Base-by-base conservation (phyloP, 2,113 vertebrate genomes). In the Dascyllus trimaculatus region DNA sequence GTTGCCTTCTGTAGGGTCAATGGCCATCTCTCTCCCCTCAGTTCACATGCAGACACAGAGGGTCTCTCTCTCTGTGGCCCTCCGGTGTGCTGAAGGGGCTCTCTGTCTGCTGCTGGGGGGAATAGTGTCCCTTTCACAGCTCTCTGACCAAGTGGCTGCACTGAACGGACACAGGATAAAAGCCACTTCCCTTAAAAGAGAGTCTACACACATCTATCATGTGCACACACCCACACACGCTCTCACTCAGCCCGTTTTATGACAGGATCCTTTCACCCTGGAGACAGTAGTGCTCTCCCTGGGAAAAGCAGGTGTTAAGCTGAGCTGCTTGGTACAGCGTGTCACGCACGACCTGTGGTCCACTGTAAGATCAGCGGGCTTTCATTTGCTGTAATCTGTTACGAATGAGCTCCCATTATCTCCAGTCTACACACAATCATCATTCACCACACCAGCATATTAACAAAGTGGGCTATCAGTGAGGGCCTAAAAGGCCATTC, bases 121-220 rank as follows among this genome's bases (percentile, higher is more conserved):
- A 90, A 93, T 91, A 93, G 91, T 89, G 87, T 92, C 91, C 64
- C 91, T 92, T 93, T 93, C 91, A 93, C 80, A 26, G 69, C 82
- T 80, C 80, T 63, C 62, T 38, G 52, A 86, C 82, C 84, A 46
- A 89, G 86, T 77, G 85, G 78, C 84, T 60, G 66, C 78, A 22
- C 24, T 56, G 68, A 91, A 85, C 85, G 88, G 91, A 93, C 89
- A 84, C 88, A 71, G 90, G 87, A 93, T 93, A 88, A 92, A 92
- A 91, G 89, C 80, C 69, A 91, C 91, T 92, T 93, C 92, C 92
- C 87, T 88, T 78, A 66, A 66, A 77, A 82, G 62, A 83, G 63
- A 75, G 66, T 63, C 58, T 2, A 35, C 69, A 53, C 82, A 80
- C 77, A 71, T 77, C 79, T 53, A 71, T 60, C 54, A 69, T 69